Conservation (phyloP, 2,888 invertebrate species). For the Labia minor region DNA sequence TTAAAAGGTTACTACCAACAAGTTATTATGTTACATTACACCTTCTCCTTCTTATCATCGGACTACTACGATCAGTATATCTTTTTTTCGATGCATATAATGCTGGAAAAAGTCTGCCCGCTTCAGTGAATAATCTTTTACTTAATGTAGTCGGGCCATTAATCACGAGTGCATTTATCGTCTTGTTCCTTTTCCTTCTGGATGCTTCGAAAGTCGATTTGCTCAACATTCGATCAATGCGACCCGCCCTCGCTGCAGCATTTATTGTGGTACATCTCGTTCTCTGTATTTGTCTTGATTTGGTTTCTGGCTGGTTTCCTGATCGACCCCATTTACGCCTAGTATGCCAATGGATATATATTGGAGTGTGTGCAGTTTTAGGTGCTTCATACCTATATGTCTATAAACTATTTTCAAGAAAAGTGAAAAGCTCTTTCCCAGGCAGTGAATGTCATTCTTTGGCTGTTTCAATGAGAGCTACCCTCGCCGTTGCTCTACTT, state of each 20-base stretch:
- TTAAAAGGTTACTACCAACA: slow-evolving; percentile 74
- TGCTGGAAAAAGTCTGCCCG: slow-evolving; percentile 65
- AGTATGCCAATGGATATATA: slow-evolving; percentile 75
- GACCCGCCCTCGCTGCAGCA: slow-evolving; percentile 65
- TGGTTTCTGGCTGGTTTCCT: slow-evolving; percentile 38
- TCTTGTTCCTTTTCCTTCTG: slow-evolving; percentile 73
- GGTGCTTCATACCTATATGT: slow-evolving; percentile 77
- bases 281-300: slow-evolving; percentile 71
- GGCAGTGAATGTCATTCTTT: slow-evolving; percentile 43
- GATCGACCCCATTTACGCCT: slow-evolving; percentile 56
- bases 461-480: slow-evolving; percentile 79
- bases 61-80: slow-evolving; percentile 72
- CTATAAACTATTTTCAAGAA: slow-evolving; percentile 58
- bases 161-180: slow-evolving; percentile 78
- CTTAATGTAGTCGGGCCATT: slow-evolving; percentile 78
- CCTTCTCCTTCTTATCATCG: slow-evolving; percentile 68
- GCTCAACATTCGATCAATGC: slow-evolving; percentile 45
- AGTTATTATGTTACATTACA: slow-evolving; percentile 81
- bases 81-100: slow-evolving; percentile 88
- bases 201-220: slow-evolving; percentile 53
- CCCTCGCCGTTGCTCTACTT: slow-evolving; percentile 73
- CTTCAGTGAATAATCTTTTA: slow-evolving; percentile 66
- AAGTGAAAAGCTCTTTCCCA: slow-evolving; percentile 33
- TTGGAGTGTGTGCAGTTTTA: slow-evolving; percentile 70
- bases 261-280: slow-evolving; percentile 68